These are phyloP conservation scores for Catocala nupta DNA, from an alignment of 2,888 invertebrate species.

Conservation along the genomic window DNA sequence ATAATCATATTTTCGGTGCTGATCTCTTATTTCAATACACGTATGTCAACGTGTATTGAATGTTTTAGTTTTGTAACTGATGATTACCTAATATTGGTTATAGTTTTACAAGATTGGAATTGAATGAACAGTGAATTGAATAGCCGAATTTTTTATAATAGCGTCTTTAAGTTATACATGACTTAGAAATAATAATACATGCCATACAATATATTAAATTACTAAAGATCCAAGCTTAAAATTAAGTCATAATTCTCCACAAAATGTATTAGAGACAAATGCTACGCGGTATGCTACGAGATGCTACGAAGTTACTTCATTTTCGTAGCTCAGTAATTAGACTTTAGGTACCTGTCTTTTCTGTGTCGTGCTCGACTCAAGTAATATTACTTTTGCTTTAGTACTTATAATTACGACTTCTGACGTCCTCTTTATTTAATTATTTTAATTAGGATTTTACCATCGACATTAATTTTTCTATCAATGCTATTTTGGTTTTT, in stretches of 20 bases:
- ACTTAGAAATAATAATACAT: conserved; percentile 11
- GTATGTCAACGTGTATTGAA: too few species aligned
- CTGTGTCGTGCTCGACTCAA: conserved; percentile 51
- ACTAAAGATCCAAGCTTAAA: conserved; percentile 49
- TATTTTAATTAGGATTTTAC: conserved; percentile 44
- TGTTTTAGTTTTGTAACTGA: too few species aligned
- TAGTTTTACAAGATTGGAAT: too few species aligned
- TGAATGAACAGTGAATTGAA: too few species aligned
- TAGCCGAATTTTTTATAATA: too few species aligned
- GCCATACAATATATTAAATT: conserved; percentile 31
- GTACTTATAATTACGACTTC: conserved; percentile 48
- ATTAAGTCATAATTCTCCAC: conserved; percentile 62
- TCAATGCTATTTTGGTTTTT: conserved; percentile 12
- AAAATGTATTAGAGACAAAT: conserved; percentile 63
- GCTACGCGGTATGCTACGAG: conserved; percentile 53
- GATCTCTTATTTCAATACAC: too few species aligned
- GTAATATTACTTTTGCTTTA: conserved; percentile 59
- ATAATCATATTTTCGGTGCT: too few species aligned
- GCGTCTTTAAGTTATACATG: not conserved
- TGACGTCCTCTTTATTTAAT: conserved; percentile 55
- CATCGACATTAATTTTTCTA: conserved; percentile 29
- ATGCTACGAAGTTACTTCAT: conserved; percentile 60
- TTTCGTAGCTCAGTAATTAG: conserved; percentile 67
- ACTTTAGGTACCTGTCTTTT: conserved; percentile 59
- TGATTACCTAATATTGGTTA: too few species aligned